Percentiles rank a stretch among this genome's conserved stretches.
phyloP scores from a whole-genome alignment of 2,888 invertebrate species.

The Caenorhabditis angaria region DNA sequence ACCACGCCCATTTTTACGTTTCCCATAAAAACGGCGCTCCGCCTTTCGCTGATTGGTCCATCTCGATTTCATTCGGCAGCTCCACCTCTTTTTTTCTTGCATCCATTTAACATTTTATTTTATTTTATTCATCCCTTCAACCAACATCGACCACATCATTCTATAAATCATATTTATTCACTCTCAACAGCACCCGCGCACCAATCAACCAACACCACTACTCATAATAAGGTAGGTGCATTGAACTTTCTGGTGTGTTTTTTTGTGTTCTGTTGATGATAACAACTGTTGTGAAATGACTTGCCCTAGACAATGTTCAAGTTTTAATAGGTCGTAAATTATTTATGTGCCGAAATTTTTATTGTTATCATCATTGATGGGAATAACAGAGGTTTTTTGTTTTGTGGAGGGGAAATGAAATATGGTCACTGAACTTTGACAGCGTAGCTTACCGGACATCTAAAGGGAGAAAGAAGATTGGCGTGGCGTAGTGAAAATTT shows the following conservation, averaged over 20 bases:
- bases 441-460: too few relatives aligned
- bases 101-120: background rate
- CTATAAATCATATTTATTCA: too few relatives aligned
- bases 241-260: background rate
- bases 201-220: background rate
- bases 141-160: too few relatives aligned
- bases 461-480: too few relatives aligned
- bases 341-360: background rate
- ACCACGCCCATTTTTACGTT: constrained; percentile 1
- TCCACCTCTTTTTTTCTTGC: background rate
- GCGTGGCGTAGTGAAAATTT: too few relatives aligned
- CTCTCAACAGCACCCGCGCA: too few relatives aligned
- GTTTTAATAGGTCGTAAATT: background rate
- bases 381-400: too few relatives aligned
- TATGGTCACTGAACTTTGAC: too few relatives aligned
- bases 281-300: background rate
- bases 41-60: constrained; percentile 38
- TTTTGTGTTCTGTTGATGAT: background rate
- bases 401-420: too few relatives aligned
- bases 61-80: constrained; percentile 1
- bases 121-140: background rate
- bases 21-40: constrained; percentile 20
- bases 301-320: background rate
- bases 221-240: background rate
- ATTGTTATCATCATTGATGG: background rate